phyloP scores from a whole-genome alignment of 2,113 vertebrate genomes.

The Pterophyllum scalare region DNA sequence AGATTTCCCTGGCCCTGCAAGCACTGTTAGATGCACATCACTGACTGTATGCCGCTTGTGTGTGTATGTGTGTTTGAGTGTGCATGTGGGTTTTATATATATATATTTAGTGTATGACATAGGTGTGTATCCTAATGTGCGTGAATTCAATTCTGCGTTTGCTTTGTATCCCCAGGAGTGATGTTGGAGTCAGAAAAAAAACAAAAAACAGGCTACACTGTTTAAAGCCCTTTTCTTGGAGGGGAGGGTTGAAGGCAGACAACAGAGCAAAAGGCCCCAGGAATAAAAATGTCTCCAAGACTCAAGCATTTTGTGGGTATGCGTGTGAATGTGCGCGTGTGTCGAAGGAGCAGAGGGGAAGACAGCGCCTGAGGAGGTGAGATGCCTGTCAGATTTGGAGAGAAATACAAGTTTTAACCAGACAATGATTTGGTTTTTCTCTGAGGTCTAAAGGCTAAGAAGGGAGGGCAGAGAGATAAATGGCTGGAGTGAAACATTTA shows the following conservation, averaged over 20 bases:
- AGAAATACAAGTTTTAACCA: conserved; percentile 67
- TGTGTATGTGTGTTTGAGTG: neutral
- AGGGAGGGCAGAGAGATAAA: conserved; percentile 64
- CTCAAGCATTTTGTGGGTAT: conserved; percentile 47
- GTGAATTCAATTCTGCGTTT: conserved; percentile 3
- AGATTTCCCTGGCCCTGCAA: conserved; percentile 54
- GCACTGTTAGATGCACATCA: conserved; percentile 68
- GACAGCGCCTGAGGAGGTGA: conserved; percentile 56
- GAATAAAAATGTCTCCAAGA: conserved; percentile 64
- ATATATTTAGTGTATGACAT: conserved; percentile 8
- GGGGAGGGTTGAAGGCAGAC: conserved; percentile 22
- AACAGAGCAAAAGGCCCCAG: conserved; percentile 63
- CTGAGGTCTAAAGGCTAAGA: conserved; percentile 70
- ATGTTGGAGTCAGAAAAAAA: conserved; percentile 36
- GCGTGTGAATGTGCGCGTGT: conserved; percentile 16
- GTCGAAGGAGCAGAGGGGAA: conserved; percentile 26
- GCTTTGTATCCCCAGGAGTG: conserved; percentile 31
- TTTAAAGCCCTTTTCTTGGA: conserved; percentile 34
- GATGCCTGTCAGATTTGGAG: conserved; percentile 64
- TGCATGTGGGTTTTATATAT: neutral
- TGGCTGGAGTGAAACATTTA: conserved; percentile 43
- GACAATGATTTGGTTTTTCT: conserved; percentile 65
- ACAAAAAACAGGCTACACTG: conserved; percentile 20
- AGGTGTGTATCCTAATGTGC: conserved; percentile 21
- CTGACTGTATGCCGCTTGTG: conserved; percentile 26